Conservation (phyloP, 2,888 invertebrate species). For the Drosophila falleni region DNA sequence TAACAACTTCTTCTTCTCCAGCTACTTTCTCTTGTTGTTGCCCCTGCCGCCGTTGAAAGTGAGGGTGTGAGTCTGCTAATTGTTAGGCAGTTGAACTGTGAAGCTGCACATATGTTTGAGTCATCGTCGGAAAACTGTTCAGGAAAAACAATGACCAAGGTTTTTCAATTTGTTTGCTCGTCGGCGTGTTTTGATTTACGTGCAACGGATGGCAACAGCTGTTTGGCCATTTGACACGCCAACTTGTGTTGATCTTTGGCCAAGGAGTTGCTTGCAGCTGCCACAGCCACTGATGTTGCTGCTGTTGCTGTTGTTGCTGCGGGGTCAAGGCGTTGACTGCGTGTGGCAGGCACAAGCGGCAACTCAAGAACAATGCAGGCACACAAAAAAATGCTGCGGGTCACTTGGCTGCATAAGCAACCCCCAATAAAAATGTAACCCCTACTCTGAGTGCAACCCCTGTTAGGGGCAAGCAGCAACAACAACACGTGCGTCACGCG, state of each 20-base stretch:
- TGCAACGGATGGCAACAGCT: slow-evolving; percentile 61
- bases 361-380: slow-evolving; percentile 53
- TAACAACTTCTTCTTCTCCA: background rate
- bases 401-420: slow-evolving; percentile 60
- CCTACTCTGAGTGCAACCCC: slow-evolving; percentile 21
- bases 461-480: slow-evolving; percentile 21
- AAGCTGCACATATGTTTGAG: slow-evolving; percentile 70
- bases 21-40: background rate
- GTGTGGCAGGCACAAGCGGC: slow-evolving; percentile 77
- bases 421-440: slow-evolving; percentile 44
- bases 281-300: slow-evolving; percentile 18
- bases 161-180: slow-evolving; percentile 66
- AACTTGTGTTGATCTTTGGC: slow-evolving; percentile 55
- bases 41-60: background rate
- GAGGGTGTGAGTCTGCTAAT: slow-evolving; percentile 65
- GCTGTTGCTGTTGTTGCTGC: slow-evolving; percentile 22
- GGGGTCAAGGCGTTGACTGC: slow-evolving; percentile 70
- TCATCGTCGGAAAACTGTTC: slow-evolving; percentile 11
- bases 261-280: slow-evolving; percentile 64
- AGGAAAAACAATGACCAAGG: slow-evolving; percentile 32
- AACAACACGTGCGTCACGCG: slow-evolving; percentile 76
- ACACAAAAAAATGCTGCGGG: slow-evolving; percentile 64
- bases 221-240: slow-evolving; percentile 72
- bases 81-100: slow-evolving; percentile 64
- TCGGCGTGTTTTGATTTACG: slow-evolving; percentile 64